Percentiles rank a stretch among this genome's conserved stretches.
phyloP scores from a whole-genome alignment of 2,888 invertebrate species.

The Synergus gifuensis region DNA sequence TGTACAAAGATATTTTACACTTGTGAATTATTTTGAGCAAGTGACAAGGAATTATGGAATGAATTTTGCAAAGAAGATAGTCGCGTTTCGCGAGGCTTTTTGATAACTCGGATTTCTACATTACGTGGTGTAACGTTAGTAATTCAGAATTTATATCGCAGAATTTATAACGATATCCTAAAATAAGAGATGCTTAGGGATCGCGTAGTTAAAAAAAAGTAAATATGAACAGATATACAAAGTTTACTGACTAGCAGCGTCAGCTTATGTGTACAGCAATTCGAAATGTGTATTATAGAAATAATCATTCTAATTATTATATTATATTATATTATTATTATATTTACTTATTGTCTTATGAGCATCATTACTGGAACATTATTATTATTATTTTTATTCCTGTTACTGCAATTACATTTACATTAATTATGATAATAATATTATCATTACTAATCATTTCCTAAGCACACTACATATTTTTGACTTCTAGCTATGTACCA shows the following conservation, averaged over 20 bases:
- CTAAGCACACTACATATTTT: slow-evolving; percentile 56
- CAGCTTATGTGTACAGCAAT: slow-evolving; percentile 63
- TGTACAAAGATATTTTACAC: slow-evolving; percentile 10
- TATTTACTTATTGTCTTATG: slow-evolving; percentile 34
- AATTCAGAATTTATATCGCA: slow-evolving; percentile 59
- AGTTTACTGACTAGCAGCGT: slow-evolving; percentile 58
- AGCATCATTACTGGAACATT: slow-evolving; percentile 40
- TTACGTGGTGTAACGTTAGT: slow-evolving; percentile 10
- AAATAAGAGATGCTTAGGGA: slow-evolving; percentile 52
- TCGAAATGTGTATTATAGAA: slow-evolving; percentile 66
- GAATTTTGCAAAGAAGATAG: slow-evolving; percentile 42
- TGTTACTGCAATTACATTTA: slow-evolving; percentile 63
- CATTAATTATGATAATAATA: slow-evolving; percentile 48
- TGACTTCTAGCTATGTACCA: slow-evolving; percentile 9
- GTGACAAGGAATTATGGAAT: slow-evolving; percentile 25
- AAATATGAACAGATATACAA: slow-evolving; percentile 51
- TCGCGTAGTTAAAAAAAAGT: slow-evolving; percentile 42
- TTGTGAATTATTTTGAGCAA: neutral
- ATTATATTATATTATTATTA: slow-evolving; percentile 52
- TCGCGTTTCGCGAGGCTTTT: neutral
- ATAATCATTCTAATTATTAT: slow-evolving; percentile 58
- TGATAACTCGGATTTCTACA: neutral
- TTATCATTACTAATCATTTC: slow-evolving; percentile 63
- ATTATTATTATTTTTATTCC: slow-evolving; percentile 61
- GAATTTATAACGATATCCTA: slow-evolving; percentile 56